A percentile compares a stretch with the other conserved stretches of the same genome.
phyloP scores from a whole-genome alignment of 2,113 vertebrate species.

The Nothoprocta pentlandii region DNA sequence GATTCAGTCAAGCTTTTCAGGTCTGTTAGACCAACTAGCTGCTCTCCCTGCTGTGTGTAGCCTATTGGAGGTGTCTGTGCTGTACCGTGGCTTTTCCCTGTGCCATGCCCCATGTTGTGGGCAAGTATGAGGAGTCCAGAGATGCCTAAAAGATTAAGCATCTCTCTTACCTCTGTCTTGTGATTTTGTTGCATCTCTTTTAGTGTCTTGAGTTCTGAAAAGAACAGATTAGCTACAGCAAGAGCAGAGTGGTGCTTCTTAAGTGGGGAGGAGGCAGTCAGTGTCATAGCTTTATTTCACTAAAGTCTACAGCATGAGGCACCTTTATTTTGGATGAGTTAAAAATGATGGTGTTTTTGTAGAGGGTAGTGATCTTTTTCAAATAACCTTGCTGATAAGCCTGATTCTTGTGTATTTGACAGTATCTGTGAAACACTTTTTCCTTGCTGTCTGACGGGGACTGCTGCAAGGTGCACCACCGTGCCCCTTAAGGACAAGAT shows the following conservation, averaged over 20 bases:
- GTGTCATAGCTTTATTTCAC: not conserved
- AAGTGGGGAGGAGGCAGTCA: not conserved
- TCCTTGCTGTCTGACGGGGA: not conserved
- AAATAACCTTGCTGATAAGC: not conserved
- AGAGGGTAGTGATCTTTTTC: not conserved
- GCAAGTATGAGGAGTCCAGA: not conserved
- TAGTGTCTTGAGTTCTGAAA: not conserved
- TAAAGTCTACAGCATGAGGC: not conserved
- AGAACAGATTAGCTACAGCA: not conserved
- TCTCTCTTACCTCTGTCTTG: not conserved
- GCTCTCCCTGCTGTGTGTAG: not conserved
- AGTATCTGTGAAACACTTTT: rapidly evolving
- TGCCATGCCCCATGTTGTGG: not conserved
- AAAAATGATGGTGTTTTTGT: not conserved
- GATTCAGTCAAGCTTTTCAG: not conserved
- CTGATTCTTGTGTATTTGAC: not conserved
- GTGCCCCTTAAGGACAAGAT: not conserved
- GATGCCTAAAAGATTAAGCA: not conserved
- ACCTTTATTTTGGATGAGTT: not conserved
- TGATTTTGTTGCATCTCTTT: not conserved
- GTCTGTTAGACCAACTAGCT: not conserved
- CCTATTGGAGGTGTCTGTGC: not conserved
- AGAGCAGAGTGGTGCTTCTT: not conserved
- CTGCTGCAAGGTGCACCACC: not conserved
- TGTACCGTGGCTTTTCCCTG: not conserved